A percentile compares a stretch with the other conserved stretches of the same genome.
Conservation (phyloP, 2,113 vertebrate genomes). For the Physeter macrocephalus region DNA sequence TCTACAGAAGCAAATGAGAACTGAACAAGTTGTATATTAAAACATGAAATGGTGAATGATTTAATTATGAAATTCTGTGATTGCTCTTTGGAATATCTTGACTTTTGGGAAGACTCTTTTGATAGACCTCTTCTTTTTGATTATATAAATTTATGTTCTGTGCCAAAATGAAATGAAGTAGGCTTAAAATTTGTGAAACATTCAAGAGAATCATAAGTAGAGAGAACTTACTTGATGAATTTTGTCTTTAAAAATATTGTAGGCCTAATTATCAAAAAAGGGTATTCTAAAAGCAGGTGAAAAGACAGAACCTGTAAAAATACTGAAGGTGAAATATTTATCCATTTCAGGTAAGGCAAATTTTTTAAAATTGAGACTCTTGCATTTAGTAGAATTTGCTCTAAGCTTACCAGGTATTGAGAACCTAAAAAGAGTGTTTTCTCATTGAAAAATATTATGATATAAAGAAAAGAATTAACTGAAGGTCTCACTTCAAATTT, state of each 20-base stretch:
- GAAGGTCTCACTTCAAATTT: neutral
- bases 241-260: neutral
- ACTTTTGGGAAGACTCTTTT: neutral
- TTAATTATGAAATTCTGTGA: neutral
- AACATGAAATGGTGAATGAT: neutral
- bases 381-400: neutral
- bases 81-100: neutral
- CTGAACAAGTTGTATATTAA: neutral
- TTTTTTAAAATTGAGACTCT: neutral
- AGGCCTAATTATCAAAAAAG: neutral
- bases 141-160: neutral
- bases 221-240: neutral
- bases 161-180: neutral
- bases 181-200: neutral
- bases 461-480: neutral
- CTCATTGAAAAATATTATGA: neutral
- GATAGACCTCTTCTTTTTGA: neutral
- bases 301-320: neutral
- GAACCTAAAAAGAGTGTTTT: neutral
- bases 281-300: neutral
- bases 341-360: neutral
- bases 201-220: neutral
- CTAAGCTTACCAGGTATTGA: neutral
- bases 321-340: neutral
- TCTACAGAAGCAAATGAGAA: neutral